Conservation (phyloP, 2,797 vertebrate genomes). For the Denticeps clupeoides region DNA sequence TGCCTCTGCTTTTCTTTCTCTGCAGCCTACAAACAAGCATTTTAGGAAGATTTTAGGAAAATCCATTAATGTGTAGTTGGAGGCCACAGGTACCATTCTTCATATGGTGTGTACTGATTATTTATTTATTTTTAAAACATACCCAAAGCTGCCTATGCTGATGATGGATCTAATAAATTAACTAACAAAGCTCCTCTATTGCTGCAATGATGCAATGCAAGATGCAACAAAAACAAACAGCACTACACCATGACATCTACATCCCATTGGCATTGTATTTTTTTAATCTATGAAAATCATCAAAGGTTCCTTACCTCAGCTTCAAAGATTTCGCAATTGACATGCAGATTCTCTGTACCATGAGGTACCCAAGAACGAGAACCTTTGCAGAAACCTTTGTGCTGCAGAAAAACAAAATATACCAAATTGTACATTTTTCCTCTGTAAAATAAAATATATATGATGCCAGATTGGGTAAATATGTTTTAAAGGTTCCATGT, state of each 20-base stretch:
- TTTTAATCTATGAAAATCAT: too few relatives aligned
- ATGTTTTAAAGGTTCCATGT: background rate
- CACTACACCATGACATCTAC: background rate
- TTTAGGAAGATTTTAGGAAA: background rate
- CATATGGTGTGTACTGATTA: too few relatives aligned
- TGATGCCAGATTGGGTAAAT: background rate
- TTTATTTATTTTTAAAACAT: too few relatives aligned
- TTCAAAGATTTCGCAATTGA: slow-evolving; percentile 57
- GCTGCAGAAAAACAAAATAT: slow-evolving; percentile 33
- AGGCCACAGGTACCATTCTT: too few relatives aligned
- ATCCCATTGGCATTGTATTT: too few relatives aligned
- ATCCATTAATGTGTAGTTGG: too few relatives aligned
- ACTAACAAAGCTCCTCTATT: too few relatives aligned
- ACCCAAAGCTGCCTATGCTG: too few relatives aligned
- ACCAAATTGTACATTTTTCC: background rate
- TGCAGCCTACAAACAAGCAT: slow-evolving; percentile 35
- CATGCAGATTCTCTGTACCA: background rate
- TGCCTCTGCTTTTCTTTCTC: slow-evolving; percentile 49
- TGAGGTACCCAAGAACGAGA: background rate
- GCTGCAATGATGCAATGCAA: too few relatives aligned
- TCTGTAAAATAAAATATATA: background rate
- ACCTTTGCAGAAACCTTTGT: slow-evolving; percentile 57
- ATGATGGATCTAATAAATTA: too few relatives aligned
- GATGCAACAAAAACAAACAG: too few relatives aligned
- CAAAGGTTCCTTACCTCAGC: slow-evolving; percentile 52